These are phyloP conservation scores for Enteromius paludinosus DNA, from an alignment of 2,797 vertebrate genomes.

Conservation along the genomic window DNA sequence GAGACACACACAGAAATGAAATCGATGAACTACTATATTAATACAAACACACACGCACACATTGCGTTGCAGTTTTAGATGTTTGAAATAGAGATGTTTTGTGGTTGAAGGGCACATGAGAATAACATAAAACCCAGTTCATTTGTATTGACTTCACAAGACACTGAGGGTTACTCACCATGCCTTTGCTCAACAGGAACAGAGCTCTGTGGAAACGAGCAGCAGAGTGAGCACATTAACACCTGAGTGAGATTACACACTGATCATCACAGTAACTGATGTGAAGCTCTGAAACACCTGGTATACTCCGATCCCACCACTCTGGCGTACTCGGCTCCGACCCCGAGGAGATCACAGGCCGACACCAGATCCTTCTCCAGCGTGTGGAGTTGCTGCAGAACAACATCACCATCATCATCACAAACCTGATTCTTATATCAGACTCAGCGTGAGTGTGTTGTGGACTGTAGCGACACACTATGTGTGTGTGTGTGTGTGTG, in stretches of 20 bases:
- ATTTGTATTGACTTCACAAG: neutral
- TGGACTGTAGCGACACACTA: too few relatives aligned
- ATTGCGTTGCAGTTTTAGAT: too few relatives aligned
- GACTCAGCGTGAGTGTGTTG: too few relatives aligned
- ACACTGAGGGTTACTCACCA: conserved; percentile 75
- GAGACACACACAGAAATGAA: too few relatives aligned
- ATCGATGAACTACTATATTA: too few relatives aligned
- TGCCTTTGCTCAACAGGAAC: conserved; percentile 89
- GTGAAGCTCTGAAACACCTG: conserved; percentile 75
- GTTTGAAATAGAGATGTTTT: too few relatives aligned
- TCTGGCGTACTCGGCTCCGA: conserved; percentile 94
- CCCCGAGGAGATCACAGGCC: conserved; percentile 94
- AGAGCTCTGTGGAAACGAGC: conserved; percentile 76
- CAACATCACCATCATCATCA: too few relatives aligned
- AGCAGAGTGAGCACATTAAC: neutral
- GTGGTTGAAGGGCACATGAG: too few relatives aligned
- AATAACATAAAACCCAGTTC: too few relatives aligned
- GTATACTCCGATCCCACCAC: conserved; percentile 99
- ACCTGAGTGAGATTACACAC: too few relatives aligned
- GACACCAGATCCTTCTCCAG: conserved; percentile 98
- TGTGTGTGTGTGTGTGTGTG: neutral
- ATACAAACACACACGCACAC: too few relatives aligned
- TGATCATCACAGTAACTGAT: neutral
- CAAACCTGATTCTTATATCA: too few relatives aligned
- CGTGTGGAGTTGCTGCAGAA: conserved; percentile 94